Conservation (phyloP, 2,797 vertebrate genomes). For the Bryconaethiops microstoma region DNA sequence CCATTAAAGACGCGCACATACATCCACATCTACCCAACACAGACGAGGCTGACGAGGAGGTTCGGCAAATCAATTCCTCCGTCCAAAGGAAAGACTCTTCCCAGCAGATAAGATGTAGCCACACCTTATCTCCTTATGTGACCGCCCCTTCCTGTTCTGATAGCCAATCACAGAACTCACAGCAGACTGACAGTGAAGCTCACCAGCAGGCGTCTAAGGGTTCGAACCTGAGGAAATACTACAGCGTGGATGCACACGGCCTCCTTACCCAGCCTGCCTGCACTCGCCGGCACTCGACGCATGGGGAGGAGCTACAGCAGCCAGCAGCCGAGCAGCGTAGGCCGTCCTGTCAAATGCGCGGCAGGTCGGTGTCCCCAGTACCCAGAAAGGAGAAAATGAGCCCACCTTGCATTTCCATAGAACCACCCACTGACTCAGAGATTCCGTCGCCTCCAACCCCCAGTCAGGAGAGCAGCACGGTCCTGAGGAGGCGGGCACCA, state of each 20-base stretch:
- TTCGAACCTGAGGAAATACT: constrained; percentile 68
- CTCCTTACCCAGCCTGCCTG: constrained; percentile 74
- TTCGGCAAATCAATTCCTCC: constrained; percentile 80
- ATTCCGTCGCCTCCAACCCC: constrained; percentile 68
- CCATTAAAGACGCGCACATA: constrained; percentile 54
- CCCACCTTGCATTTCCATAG: constrained; percentile 84
- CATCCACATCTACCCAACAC: constrained; percentile 17
- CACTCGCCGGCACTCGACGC: constrained; percentile 71
- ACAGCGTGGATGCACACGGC: constrained; percentile 72
- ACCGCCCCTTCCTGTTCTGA: constrained; percentile 47
- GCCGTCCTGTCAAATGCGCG: constrained; percentile 67
- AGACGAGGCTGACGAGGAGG: constrained; percentile 82
- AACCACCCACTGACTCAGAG: constrained; percentile 82
- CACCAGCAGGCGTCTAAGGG: constrained; percentile 45
- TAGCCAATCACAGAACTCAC: constrained; percentile 45
- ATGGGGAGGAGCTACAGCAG: constrained; percentile 25
- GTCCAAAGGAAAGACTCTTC: constrained; percentile 67
- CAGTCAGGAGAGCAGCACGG: constrained; percentile 80
- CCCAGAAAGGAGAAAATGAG: constrained; percentile 92
- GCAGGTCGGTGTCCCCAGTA: constrained; percentile 75
- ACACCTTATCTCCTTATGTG: constrained; percentile 63
- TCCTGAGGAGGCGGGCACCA: constrained; percentile 85
- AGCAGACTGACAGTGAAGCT: constrained; percentile 66
- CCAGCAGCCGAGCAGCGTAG: neutral
- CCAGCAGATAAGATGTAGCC: constrained; percentile 56